These are phyloP conservation scores for Hydractinia symbiolongicarpus DNA, from an alignment of 30 jellyfish, hydroid and myxozoan species.

Conservation along the genomic window DNA sequence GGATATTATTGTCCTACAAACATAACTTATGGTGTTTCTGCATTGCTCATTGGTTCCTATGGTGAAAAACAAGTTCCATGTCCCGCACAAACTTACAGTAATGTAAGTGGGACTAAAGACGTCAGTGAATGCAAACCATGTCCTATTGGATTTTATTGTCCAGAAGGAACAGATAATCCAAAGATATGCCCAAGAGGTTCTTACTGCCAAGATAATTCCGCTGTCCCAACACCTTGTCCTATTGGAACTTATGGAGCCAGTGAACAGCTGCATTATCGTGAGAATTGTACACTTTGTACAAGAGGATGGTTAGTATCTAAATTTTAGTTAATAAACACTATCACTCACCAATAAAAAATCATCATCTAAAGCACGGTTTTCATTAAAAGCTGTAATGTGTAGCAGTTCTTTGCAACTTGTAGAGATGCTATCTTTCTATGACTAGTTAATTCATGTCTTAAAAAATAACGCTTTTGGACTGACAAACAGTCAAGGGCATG, in stretches of 20 bases:
- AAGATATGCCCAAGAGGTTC: constrained; percentile 83
- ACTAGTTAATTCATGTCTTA: too few relatives aligned
- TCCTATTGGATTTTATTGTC: constrained; percentile 76
- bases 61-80: constrained; percentile 95
- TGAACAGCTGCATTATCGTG: constrained; percentile 68
- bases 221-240: constrained; percentile 95
- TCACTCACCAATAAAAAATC: too few relatives aligned
- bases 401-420: too few relatives aligned
- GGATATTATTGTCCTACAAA: constrained; percentile 96
- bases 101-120: constrained; percentile 56
- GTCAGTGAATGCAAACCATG: constrained; percentile 70
- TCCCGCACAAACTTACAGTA: constrained; percentile 81
- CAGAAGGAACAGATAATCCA: constrained; percentile 85
- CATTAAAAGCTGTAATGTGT: too few relatives aligned
- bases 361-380: too few relatives aligned
- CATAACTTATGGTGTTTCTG: constrained; percentile 88
- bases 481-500: too few relatives aligned
- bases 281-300: constrained; percentile 90
- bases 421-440: too few relatives aligned
- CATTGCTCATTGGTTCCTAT: constrained; percentile 86
- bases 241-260: constrained; percentile 83
- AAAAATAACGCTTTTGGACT: too few relatives aligned
- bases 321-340: background rate
- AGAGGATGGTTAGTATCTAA: constrained; percentile 75
- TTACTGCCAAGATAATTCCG: constrained; percentile 72